Percentiles rank a stretch among this genome's conserved stretches.
Conservation (phyloP, 2,888 invertebrate genomes). For the Cecidostiba fungosa region DNA sequence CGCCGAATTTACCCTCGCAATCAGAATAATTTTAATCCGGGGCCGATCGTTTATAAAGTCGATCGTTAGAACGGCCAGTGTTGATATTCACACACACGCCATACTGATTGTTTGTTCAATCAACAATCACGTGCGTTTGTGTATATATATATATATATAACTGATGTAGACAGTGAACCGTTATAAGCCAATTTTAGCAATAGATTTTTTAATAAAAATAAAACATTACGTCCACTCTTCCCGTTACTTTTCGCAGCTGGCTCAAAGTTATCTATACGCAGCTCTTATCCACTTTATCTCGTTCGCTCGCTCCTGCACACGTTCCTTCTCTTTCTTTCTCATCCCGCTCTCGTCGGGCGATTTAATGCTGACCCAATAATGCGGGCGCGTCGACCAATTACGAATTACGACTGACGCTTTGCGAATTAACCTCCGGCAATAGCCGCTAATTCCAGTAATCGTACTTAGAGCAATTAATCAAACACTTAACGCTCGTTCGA, state of each 20-base stretch:
- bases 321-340: slow-evolving; percentile 25
- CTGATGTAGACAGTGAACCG: too few relatives aligned
- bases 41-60: too few relatives aligned
- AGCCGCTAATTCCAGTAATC: slow-evolving; percentile 76
- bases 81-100: too few relatives aligned
- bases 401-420: slow-evolving; percentile 73
- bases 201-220: neutral
- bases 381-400: slow-evolving; percentile 66
- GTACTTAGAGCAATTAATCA: slow-evolving; percentile 73
- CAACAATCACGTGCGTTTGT: too few relatives aligned
- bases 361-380: slow-evolving; percentile 75
- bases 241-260: neutral
- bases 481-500: slow-evolving; percentile 73
- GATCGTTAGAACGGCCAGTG: too few relatives aligned
- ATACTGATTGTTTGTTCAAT: too few relatives aligned
- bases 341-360: slow-evolving; percentile 51
- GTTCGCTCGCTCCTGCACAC: neutral
- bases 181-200: too few relatives aligned
- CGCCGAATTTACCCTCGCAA: neutral
- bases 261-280: neutral
- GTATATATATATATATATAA: too few relatives aligned
- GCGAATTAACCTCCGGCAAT: slow-evolving; percentile 77
- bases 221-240: neutral
- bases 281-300: slow-evolving; percentile 30
- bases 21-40: too few relatives aligned